phyloP scores from a whole-genome alignment of 2,888 invertebrate genomes.

The Amorpha juglandis region DNA sequence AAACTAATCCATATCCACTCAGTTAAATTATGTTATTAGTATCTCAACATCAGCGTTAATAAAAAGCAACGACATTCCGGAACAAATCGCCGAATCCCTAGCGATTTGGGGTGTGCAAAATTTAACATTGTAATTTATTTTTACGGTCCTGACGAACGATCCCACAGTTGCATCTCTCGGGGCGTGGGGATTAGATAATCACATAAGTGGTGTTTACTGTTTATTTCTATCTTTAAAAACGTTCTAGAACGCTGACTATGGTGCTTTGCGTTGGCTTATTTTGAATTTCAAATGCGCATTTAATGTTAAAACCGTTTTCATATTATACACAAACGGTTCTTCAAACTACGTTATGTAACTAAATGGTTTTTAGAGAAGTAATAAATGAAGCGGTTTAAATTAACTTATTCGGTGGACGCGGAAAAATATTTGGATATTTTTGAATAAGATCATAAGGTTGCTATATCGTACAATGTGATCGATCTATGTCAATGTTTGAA shows the following conservation, averaged over 20 bases:
- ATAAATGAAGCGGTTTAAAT: background rate
- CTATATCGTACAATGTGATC: background rate
- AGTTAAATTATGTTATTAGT: constrained; percentile 52
- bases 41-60: constrained; percentile 59
- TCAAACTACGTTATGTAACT: background rate
- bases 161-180: constrained; percentile 55
- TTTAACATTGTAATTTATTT: constrained; percentile 83
- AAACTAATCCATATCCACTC: constrained; percentile 39
- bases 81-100: constrained; percentile 73
- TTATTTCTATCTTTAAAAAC: constrained; percentile 42
- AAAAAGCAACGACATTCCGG: constrained; percentile 69
- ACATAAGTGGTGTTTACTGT: constrained; percentile 60
- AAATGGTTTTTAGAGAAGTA: constrained; percentile 1
- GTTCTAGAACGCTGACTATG: constrained; percentile 16
- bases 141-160: constrained; percentile 67
- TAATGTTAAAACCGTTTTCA: constrained; percentile 20
- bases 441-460: background rate
- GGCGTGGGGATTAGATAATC: constrained; percentile 70
- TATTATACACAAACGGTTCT: constrained; percentile 13
- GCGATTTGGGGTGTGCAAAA: constrained; percentile 74
- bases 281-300: constrained; percentile 11
- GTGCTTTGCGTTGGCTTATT: background rate
- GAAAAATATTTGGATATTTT: background rate
- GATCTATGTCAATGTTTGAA: background rate
- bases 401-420: background rate